Evolutionary conservation across 1,140 invertebrate genomes (phyloP).

Genomic region (Charaxes varanes): DNA sequence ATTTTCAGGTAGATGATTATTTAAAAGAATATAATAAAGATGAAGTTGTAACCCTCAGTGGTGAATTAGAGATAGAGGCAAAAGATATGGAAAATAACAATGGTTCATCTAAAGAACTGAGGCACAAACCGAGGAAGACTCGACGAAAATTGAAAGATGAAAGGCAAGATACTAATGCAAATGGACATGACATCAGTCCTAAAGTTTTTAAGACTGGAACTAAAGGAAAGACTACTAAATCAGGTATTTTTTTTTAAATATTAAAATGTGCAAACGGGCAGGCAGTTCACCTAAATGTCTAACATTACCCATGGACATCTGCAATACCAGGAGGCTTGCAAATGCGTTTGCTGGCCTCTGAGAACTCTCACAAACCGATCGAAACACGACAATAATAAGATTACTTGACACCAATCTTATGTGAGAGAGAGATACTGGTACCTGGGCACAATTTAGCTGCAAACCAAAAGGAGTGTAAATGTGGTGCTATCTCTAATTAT

Average conservation of each 20-base stretch:
- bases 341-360: too few relatives aligned
- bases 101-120: conserved; percentile 49
- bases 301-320: too few relatives aligned
- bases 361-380: too few relatives aligned
- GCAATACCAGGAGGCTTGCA: too few relatives aligned
- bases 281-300: too few relatives aligned
- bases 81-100: conserved; percentile 71
- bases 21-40: conserved; percentile 71
- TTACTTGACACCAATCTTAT: too few relatives aligned
- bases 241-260: conserved; percentile 30
- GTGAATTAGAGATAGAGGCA: conserved; percentile 66
- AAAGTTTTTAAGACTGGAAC: conserved; percentile 62
- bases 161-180: conserved; percentile 47
- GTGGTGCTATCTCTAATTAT: too few relatives aligned
- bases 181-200: conserved; percentile 62
- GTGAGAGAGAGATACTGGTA: too few relatives aligned
- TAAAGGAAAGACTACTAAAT: conserved; percentile 39
- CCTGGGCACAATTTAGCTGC: too few relatives aligned
- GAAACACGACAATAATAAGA: too few relatives aligned
- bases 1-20: conserved; percentile 68
- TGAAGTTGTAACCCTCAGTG: conserved; percentile 69
- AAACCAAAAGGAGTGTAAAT: too few relatives aligned
- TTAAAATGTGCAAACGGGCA: too few relatives aligned
- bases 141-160: conserved; percentile 62
- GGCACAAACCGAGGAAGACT: conserved; percentile 60